Conservation (phyloP, 2,888 invertebrate genomes). For the Sarcophaga rosellei region DNA sequence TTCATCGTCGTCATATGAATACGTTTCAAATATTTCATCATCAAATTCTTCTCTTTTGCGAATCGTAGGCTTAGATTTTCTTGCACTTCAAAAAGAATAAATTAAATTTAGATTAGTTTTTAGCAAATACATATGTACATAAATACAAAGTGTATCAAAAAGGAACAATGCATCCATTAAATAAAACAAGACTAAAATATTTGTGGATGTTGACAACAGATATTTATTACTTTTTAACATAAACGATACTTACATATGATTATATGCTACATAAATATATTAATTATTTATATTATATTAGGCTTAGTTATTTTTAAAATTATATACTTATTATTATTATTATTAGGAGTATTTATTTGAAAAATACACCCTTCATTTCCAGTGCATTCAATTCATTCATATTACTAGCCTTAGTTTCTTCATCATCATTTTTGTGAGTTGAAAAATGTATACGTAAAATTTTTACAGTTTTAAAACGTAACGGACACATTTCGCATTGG, state of each 20-base stretch:
- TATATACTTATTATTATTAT: not conserved
- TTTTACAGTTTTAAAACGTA: constrained; percentile 61
- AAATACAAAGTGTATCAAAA: too few species aligned
- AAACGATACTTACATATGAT: too few species aligned
- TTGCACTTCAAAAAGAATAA: constrained; percentile 38
- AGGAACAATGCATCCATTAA: too few species aligned
- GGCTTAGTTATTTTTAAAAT: not conserved
- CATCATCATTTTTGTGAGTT: constrained; percentile 68
- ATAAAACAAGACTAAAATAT: too few species aligned
- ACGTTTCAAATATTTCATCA: constrained; percentile 54
- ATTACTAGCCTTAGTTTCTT: constrained; percentile 62
- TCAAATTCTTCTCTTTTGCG: constrained; percentile 52
- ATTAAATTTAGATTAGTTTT: not conserved
- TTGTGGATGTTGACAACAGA: too few species aligned
- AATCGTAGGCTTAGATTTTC: constrained; percentile 30
- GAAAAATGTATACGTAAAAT: constrained; percentile 63
- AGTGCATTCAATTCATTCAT: constrained; percentile 44
- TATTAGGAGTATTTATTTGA: constrained; percentile 29
- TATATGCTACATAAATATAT: too few species aligned
- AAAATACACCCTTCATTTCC: constrained; percentile 61
- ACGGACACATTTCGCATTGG: constrained; percentile 79
- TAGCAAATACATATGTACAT: not conserved
- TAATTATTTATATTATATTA: not conserved
- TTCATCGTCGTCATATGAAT: constrained; percentile 55
- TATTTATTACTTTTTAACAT: too few species aligned